Base-by-base conservation (phyloP, 1,140 invertebrate species). In the Hycleus phaleratus region DNA sequence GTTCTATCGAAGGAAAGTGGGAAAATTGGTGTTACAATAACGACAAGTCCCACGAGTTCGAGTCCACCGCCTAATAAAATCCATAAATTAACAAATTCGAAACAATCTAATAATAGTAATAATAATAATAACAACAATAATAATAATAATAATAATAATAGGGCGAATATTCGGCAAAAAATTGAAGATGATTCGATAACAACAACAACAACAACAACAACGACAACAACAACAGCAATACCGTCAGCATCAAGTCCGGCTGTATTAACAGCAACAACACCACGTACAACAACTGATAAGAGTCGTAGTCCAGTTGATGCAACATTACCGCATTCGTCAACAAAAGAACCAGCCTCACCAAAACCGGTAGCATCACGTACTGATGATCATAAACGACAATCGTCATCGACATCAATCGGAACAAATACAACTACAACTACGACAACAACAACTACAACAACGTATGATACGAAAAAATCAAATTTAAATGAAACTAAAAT, bases 11-110 rank as follows among this genome's bases (percentile, higher is more conserved):
- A 87, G 60, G 88, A 91, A 71, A 91, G 88, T 3, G 90, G 90
- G 1, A 93, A 91, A 76, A 91, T 92, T 62, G 90, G 90, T 42
- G 88, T 92, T 18, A 92, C 89, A 10, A 93, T 92, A 51, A 91
- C 88, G 51, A 83, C 81, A 10, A 85, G 81, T 70, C 82, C 86
- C 24, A 80, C 81, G 65, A 81, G 80, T 71, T 69, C 77, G 54
- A 73, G 73, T 63, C 72, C 77, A 40, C 79, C 78, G 52, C 78
- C 80, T n/a, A 73, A 75, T 1, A 80, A 83, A 72, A 74, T 81
- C 26, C 77, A 3, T 46, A 8, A 10, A 24, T 46, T 18, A 26
- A 4, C 45, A 26, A 52, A 54, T 49, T 24, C 26, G 12, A 26
- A 55, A 40, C 3, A 38, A 42, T 12, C 44, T 5, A 46, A 38